phyloP scores from a whole-genome alignment of 2,888 invertebrate genomes.

The Cataglyphis livida region DNA sequence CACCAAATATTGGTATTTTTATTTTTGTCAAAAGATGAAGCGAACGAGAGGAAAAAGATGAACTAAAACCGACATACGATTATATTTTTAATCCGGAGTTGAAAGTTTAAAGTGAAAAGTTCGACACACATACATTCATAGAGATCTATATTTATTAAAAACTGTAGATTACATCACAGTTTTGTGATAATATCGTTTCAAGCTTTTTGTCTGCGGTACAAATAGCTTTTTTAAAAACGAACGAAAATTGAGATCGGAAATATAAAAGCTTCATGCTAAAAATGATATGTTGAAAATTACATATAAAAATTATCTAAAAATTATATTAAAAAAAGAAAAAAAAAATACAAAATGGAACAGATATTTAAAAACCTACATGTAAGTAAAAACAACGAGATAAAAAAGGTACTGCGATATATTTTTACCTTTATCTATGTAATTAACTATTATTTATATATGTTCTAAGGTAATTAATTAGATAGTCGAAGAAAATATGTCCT shows the following conservation, averaged over 20 bases:
- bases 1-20: not conserved
- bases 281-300: not conserved
- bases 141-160: not conserved
- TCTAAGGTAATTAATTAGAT: too few relatives aligned
- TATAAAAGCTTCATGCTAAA: not conserved
- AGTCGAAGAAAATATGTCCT: too few relatives aligned
- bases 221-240: not conserved
- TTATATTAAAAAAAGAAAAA: not conserved
- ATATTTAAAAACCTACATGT: too few relatives aligned
- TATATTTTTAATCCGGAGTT: not conserved
- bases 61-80: not conserved
- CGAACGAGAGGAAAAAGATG: not conserved
- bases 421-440: too few relatives aligned
- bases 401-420: not conserved
- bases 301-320: not conserved
- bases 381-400: not conserved
- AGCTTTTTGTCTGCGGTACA: not conserved
- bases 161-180: not conserved
- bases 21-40: not conserved
- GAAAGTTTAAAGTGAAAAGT: not conserved
- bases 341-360: not conserved
- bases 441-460: too few relatives aligned
- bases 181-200: not conserved
- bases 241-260: not conserved
- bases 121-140: not conserved